A percentile compares a stretch with the other conserved stretches of the same genome.
Evolutionary conservation across 2,797 vertebrate genomes (phyloP).

Genomic region (Bryconaethiops microstoma): DNA sequence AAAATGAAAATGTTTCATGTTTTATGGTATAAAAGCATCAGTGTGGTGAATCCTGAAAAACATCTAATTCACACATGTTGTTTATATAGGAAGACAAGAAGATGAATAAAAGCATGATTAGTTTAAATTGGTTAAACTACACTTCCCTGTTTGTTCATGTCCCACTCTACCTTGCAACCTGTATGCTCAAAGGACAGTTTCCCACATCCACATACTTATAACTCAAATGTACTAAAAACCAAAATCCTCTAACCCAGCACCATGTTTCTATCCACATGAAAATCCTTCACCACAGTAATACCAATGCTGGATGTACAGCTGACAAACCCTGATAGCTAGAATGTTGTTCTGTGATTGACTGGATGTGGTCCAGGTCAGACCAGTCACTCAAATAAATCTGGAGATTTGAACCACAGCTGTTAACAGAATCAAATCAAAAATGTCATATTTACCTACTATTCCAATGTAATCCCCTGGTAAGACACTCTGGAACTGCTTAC

Average conservation of each 20-base stretch:
- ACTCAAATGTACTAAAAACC: neutral
- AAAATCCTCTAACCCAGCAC: neutral
- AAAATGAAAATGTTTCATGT: too few relatives aligned
- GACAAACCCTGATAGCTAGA: neutral
- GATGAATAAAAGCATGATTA: too few relatives aligned
- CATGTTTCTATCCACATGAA: neutral
- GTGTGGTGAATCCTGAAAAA: too few relatives aligned
- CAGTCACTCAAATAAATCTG: neutral
- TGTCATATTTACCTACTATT: constrained; percentile 3
- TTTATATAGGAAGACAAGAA: too few relatives aligned
- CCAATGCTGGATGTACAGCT: neutral
- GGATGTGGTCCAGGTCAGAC: neutral
- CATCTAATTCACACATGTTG: too few relatives aligned
- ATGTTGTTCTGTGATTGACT: neutral
- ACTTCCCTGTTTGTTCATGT: too few relatives aligned
- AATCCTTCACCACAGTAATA: neutral
- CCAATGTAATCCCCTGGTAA: neutral
- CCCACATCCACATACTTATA: neutral
- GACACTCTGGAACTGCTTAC: neutral
- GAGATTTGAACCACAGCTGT: neutral
- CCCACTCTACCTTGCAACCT: too few relatives aligned
- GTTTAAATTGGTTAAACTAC: too few relatives aligned
- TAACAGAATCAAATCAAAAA: neutral
- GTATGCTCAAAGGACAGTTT: too few relatives aligned
- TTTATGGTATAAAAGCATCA: too few relatives aligned